Percentiles rank a stretch among this genome's conserved stretches.
Conservation (phyloP, 2,888 invertebrate species). For the Acholoe squamosa region DNA sequence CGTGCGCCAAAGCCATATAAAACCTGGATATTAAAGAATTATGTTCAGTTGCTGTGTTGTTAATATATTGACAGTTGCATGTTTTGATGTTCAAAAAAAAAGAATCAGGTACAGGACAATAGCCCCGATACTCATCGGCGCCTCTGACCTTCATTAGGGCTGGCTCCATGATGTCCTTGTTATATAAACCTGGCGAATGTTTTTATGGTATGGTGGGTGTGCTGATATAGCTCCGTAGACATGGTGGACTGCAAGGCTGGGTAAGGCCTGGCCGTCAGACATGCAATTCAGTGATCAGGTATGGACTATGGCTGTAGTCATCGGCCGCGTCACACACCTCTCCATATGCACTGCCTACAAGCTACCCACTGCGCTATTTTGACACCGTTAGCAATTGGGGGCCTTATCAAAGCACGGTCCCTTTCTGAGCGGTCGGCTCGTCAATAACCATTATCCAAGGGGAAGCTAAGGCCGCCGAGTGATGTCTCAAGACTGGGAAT, state of each 20-base stretch:
- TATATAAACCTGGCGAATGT: background rate
- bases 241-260: background rate
- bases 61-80: background rate
- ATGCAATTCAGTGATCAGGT: slow-evolving; percentile 23
- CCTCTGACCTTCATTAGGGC: background rate
- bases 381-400: slow-evolving; percentile 51
- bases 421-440: background rate
- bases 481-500: background rate
- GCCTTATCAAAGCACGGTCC: slow-evolving; percentile 21
- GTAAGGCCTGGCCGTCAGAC: background rate
- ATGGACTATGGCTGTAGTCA: background rate
- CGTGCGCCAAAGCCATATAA: too few species aligned
- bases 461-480: background rate
- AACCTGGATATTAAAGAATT: too few species aligned
- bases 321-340: slow-evolving; percentile 15
- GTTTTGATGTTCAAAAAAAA: background rate
- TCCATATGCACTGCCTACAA: background rate
- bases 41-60: too few species aligned
- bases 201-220: background rate
- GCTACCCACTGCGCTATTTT: slow-evolving; percentile 12
- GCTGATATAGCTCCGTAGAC: background rate
- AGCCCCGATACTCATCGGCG: background rate
- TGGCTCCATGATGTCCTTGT: background rate
- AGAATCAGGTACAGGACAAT: background rate
- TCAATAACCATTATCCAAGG: slow-evolving; percentile 38